Evolutionary conservation across 2,797 vertebrate species (phyloP).

Genomic region (Pelochelys cantorii): DNA sequence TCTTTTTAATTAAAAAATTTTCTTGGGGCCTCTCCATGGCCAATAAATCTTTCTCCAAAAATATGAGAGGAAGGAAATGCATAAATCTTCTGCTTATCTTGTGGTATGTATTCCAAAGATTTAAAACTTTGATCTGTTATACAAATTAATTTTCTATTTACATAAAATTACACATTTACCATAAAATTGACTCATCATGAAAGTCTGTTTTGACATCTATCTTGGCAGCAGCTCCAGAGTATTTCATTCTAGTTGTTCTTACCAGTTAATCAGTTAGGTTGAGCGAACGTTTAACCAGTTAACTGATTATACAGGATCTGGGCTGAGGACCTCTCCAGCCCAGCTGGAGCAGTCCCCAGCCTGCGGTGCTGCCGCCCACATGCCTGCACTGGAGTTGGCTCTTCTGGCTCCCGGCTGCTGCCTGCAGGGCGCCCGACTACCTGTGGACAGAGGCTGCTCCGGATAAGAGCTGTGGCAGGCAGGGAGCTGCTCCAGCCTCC

Average conservation of each 20-base stretch:
- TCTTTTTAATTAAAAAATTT: conserved; percentile 58
- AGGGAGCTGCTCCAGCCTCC: too few species aligned
- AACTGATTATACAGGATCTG: too few species aligned
- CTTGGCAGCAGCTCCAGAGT: conserved; percentile 65
- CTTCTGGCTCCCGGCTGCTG: too few species aligned
- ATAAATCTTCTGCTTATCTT: conserved; percentile 77
- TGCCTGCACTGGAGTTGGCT: too few species aligned
- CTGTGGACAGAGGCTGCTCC: too few species aligned
- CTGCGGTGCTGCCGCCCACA: too few species aligned
- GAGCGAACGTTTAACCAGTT: too few species aligned
- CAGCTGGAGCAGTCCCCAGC: too few species aligned
- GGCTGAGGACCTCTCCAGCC: too few species aligned
- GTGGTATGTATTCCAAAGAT: conserved; percentile 63
- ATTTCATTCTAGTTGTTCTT: conserved; percentile 39
- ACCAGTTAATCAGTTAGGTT: not conserved
- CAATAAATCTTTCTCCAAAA: conserved; percentile 56
- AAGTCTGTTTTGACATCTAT: conserved; percentile 39
- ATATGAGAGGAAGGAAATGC: conserved; percentile 54
- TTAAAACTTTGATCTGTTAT: conserved; percentile 67
- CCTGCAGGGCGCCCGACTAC: too few species aligned
- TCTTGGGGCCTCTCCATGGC: conserved; percentile 56
- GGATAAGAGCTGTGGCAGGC: too few species aligned
- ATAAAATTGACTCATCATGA: conserved; percentile 66
- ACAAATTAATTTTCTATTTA: conserved; percentile 80
- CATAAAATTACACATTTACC: conserved; percentile 72